Base-by-base conservation (phyloP, 2,888 invertebrate species). In the Mythimna ferrago region DNA sequence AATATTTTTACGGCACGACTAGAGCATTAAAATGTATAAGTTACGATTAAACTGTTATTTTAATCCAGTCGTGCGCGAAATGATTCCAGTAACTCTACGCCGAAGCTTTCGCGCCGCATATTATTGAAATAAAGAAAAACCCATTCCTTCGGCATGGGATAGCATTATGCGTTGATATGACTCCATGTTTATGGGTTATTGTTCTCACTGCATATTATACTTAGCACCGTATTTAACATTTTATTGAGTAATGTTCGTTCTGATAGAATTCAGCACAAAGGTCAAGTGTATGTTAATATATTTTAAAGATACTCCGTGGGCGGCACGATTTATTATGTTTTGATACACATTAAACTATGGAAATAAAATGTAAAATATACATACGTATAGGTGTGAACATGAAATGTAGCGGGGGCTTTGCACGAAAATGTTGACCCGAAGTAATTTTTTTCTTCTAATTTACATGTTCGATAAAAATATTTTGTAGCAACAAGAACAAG, bases 121-220 rank as follows among this genome's bases (percentile, higher is more conserved):
- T 87, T 93, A 92, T 93, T 93, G 91, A 92, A 94, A 93, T 92
- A 93, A 93, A 93, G 88, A 92, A 86, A 86, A 91, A 89, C 87
- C 84, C 85, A 87, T 89, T 94, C 92, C 91, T 90, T 90, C 86
- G 54, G 73, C 56, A 87, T 86, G 87, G 89, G 87, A 92, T 90
- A 90, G 90, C 90, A 93, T 93, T 92, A 93, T 93, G 90, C 90
- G 93, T 94, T 93, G 93, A 94, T 95, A 93, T 92, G 91, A 89
- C 87, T 87, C 89, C 89, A 90, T 93, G 91, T 95, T 95, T 95
- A 96, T 95, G 89, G 92, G 92, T 90, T 91, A 96, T 96, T 95
- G 95, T 96, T 95, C 93, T 90, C 90, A 70, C 75, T 75, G 85
- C 86, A 91, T 93, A 90, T 92, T 93, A 92, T 91, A 91, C 90